A percentile compares a stretch with the other conserved stretches of the same genome.
Evolutionary conservation across 2,797 vertebrate genomes (phyloP).

Genomic region (Vireo griseus): DNA sequence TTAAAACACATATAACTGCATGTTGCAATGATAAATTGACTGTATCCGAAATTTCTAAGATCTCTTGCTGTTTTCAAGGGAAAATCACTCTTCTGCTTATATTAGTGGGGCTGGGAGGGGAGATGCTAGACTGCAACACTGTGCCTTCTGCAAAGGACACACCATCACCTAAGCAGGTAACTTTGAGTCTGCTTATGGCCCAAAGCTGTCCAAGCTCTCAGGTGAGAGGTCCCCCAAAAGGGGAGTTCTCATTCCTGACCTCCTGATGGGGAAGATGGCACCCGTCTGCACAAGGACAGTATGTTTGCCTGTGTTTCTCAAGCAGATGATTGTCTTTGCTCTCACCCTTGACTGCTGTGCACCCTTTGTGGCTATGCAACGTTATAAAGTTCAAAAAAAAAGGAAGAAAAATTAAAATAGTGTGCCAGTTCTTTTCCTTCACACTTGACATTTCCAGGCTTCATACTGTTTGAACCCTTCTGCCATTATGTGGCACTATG

Average conservation of each 20-base stretch:
- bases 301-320: not conserved
- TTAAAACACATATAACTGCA: not conserved
- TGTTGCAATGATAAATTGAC: not conserved
- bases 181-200: not conserved
- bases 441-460: conserved; percentile 15
- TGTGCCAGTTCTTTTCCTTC: not conserved
- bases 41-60: not conserved
- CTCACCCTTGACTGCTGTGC: not conserved
- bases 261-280: not conserved
- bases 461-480: not conserved
- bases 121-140: not conserved
- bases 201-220: not conserved
- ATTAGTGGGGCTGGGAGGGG: not conserved
- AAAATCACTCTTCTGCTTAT: not conserved
- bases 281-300: not conserved
- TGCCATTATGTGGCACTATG: not conserved
- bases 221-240: not conserved
- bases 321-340: not conserved
- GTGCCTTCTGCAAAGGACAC: not conserved
- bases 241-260: not conserved
- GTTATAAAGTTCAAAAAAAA: not conserved
- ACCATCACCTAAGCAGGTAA: not conserved
- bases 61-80: not conserved
- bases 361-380: not conserved
- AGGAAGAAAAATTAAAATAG: not conserved